Conservation (phyloP, 2,797 vertebrate species). For the Fistularia commersonii region DNA sequence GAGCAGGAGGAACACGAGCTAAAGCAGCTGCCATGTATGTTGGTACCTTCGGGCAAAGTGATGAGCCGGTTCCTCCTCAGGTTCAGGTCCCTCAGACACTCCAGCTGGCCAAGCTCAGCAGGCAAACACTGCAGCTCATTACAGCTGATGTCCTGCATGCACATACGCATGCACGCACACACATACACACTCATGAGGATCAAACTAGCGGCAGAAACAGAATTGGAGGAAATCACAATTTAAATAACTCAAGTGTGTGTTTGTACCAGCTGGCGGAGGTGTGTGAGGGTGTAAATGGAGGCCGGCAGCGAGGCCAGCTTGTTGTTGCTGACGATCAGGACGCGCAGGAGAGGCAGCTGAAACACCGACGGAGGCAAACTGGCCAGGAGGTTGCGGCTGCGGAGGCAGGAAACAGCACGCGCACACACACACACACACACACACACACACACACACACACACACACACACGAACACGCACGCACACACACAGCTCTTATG, state of each 20-base stretch:
- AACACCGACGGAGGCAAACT: conserved; percentile 83
- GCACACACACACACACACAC: too few relatives aligned
- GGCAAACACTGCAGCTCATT: conserved; percentile 88
- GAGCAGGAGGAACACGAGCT: too few relatives aligned
- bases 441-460: too few relatives aligned
- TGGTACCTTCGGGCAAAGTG: conserved; percentile 81
- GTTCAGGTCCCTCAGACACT: conserved; percentile 84
- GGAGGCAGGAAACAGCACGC: too few relatives aligned
- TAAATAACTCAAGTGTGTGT: conserved; percentile 7
- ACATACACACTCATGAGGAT: background rate
- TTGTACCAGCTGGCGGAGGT: conserved; percentile 88
- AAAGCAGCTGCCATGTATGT: background rate
- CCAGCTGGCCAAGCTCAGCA: conserved; percentile 78
- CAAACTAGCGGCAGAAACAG: background rate
- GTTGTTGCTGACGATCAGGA: conserved; percentile 93
- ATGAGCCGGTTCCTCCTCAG: conserved; percentile 85
- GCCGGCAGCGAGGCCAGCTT: conserved; percentile 82
- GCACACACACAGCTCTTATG: too few relatives aligned
- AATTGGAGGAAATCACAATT: background rate
- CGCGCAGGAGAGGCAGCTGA: conserved; percentile 85
- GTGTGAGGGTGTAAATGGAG: conserved; percentile 78
- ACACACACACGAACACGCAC: too few relatives aligned
- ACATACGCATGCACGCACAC: background rate
- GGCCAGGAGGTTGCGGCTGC: conserved; percentile 88
- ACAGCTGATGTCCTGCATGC: conserved; percentile 85